Base-by-base conservation (phyloP, 2,113 vertebrate species). In the Chloropsis cyanopogon region DNA sequence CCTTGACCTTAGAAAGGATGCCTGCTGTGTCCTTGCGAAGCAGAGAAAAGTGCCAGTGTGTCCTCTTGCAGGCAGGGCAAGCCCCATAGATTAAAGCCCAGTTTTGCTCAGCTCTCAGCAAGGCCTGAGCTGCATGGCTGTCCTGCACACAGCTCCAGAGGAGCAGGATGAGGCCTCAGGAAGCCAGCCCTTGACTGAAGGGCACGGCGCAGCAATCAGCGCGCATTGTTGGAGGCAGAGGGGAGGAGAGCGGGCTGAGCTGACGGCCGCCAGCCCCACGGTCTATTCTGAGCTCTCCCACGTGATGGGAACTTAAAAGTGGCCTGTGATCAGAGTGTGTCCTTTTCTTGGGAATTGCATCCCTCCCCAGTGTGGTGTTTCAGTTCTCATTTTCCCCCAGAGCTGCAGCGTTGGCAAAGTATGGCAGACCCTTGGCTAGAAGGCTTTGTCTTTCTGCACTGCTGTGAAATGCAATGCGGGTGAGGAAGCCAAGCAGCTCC, bases 171-270 rank as follows among this genome's bases (percentile, higher is more conserved):
- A 70, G 82, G 87, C 82, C 73, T 41, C 85, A 94, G 95, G 90
- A 95, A 95, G 85, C 14, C 94, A 95, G 95, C 93, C 92, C 92
- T 96, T 96, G 95, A 94, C 64, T 96, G 96, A 96, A 94, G 93
- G 95, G 94, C 94, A 95, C 2, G 0, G 87, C 0, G 2, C 25
- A 1, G 96, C 93, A 96, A 96, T 96, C 95, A 97, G 72, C 2
- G 0, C 0, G 0, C 86, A 93, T 95, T 96, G 94, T 95, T 90
- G 86, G 82, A 83, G 82, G 80, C 82, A 83, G 90, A 90, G 82
- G 72, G 88, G 73, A 89, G 92, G 94, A 71, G 84, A 91, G 61
- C 18, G 3, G 71, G 54, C 86, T 82, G 73, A 95, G 88, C 93
- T 88, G 90, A 79, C 1, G 12, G 78, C 82, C 11, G 13, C 54